Percentiles rank a stretch among this genome's conserved stretches.
phyloP scores from a whole-genome alignment of 2,113 vertebrate genomes.

The Sander vitreus region DNA sequence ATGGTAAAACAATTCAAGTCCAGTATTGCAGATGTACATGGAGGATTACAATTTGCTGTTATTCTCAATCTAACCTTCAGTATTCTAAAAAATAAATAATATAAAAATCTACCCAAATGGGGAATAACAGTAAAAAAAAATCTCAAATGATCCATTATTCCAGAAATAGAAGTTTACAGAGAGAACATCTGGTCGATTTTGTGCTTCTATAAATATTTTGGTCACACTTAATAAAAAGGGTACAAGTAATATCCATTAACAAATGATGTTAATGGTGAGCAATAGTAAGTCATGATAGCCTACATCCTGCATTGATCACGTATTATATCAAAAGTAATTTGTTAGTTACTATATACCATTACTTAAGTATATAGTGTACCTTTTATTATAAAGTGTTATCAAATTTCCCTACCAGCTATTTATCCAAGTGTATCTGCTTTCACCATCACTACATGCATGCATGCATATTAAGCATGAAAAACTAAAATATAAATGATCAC shows the following conservation, averaged over 20 bases:
- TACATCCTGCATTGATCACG: not conserved
- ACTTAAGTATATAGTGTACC: not conserved
- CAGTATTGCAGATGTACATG: too few relatives aligned
- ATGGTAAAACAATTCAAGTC: too few relatives aligned
- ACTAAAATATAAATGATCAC: not conserved
- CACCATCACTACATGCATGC: not conserved
- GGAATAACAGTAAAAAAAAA: not conserved
- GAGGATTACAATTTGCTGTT: too few relatives aligned
- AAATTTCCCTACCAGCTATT: not conserved
- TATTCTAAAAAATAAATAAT: too few relatives aligned
- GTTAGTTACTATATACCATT: not conserved
- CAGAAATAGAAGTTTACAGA: conserved; percentile 9
- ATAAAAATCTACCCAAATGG: not conserved
- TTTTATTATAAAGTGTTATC: not conserved
- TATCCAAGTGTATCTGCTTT: not conserved
- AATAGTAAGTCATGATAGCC: not conserved
- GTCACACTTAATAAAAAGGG: not conserved
- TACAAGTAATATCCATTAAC: not conserved
- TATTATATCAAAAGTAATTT: not conserved
- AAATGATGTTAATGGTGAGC: not conserved
- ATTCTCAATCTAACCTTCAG: too few relatives aligned
- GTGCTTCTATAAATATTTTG: not conserved
- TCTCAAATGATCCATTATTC: not conserved
- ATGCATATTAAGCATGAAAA: not conserved
- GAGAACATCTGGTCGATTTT: too few relatives aligned